A percentile compares a stretch with the other conserved stretches of the same genome.
Conservation (phyloP, 2,113 vertebrate species). For the Thinocorus orbignyianus region DNA sequence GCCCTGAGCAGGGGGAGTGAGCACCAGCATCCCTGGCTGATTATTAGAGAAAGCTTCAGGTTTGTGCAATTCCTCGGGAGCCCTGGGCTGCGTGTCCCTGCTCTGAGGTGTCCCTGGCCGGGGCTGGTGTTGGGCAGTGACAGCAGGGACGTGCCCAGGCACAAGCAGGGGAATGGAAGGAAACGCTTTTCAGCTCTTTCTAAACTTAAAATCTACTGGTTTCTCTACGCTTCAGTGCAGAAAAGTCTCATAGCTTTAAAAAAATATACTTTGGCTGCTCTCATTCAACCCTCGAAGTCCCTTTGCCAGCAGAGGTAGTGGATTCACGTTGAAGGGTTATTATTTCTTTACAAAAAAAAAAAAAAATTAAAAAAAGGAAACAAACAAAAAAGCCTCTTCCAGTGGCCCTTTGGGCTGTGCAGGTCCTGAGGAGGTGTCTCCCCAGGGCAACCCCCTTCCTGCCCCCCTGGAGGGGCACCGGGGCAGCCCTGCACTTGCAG, state of each 20-base stretch:
- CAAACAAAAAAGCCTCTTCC: not conserved
- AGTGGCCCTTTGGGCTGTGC: fast-evolving
- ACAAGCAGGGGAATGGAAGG: not conserved
- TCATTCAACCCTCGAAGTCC: not conserved
- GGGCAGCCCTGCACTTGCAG: not conserved
- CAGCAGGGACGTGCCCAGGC: not conserved
- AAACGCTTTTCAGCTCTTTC: not conserved
- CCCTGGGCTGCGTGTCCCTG: fast-evolving
- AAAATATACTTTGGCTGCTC: not conserved
- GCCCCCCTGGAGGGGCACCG: not conserved
- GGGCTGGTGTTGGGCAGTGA: fast-evolving
- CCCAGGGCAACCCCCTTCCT: no score
- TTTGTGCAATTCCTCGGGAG: not conserved
- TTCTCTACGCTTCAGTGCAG: not conserved
- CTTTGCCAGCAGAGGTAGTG: constrained; percentile 4
- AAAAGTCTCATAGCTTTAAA: not conserved
- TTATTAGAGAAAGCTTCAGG: not conserved
- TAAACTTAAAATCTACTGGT: not conserved
- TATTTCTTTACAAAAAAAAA: not conserved
- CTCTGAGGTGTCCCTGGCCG: not conserved
- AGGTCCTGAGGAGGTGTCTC: not conserved
- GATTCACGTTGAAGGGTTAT: not conserved
- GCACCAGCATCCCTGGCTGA: not conserved
- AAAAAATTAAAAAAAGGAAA: not conserved
- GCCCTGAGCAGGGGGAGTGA: not conserved